phyloP scores from a whole-genome alignment of 2,113 vertebrate species.

The Melanostigma gelatinosum region DNA sequence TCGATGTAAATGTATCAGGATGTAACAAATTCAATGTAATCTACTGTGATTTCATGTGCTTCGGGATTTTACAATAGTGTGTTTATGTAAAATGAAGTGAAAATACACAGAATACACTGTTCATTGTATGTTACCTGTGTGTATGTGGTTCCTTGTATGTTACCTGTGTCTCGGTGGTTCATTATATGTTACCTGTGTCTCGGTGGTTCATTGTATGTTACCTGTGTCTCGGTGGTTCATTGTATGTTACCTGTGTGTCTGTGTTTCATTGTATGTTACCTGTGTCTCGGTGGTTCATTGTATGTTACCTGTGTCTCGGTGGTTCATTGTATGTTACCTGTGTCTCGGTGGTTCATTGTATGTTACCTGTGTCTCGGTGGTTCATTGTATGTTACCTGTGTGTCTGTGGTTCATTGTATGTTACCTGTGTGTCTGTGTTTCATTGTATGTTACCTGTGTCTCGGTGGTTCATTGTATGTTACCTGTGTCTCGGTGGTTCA shows the following conservation, averaged over 20 bases:
- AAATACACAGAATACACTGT: too few species aligned
- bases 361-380: constrained; percentile 50
- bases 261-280: not conserved
- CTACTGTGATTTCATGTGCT: too few species aligned
- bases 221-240: constrained; percentile 88
- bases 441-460: constrained; percentile 49
- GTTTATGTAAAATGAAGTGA: too few species aligned
- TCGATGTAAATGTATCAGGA: not conserved
- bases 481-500: too few species aligned
- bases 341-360: not conserved
- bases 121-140: too few species aligned
- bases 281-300: too few species aligned
- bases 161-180: not conserved
- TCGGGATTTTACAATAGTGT: too few species aligned
- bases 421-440: not conserved
- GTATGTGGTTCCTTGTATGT: not conserved
- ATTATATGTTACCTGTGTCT: not conserved
- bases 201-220: constrained; percentile 14
- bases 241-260: not conserved
- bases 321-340: not conserved
- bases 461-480: too few species aligned
- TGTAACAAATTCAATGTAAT: too few species aligned
- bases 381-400: too few species aligned
- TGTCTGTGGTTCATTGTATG: too few species aligned
- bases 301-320: not conserved